Evolutionary conservation across 2,888 invertebrate genomes (phyloP).

Genomic region (Charanyca ferruginea): DNA sequence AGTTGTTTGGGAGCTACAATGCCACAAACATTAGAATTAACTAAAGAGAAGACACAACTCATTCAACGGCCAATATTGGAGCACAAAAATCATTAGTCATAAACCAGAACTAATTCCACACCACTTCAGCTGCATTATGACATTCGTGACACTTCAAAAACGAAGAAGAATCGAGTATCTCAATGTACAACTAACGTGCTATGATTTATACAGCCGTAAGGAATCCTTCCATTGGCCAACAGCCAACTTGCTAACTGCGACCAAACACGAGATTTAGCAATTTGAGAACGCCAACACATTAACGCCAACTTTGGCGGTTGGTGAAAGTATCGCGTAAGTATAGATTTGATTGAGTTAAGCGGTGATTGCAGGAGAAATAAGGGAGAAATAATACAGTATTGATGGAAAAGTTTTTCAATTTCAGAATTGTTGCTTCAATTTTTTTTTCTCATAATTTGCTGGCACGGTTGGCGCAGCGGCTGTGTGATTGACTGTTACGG

Average conservation of each 20-base stretch:
- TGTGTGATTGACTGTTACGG: no score
- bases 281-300: constrained; percentile 76
- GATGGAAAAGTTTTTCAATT: constrained; percentile 27
- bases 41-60: not conserved
- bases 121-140: constrained; percentile 58
- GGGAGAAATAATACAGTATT: constrained; percentile 2
- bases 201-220: constrained; percentile 78
- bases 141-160: constrained; percentile 57
- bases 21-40: not conserved
- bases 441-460: no score
- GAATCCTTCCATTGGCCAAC: constrained; percentile 68
- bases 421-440: not conserved
- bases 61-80: constrained; percentile 17
- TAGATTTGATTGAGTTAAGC: constrained; percentile 42
- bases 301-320: constrained; percentile 56
- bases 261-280: constrained; percentile 76
- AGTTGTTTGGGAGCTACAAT: no score
- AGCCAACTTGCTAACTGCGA: constrained; percentile 78
- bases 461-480: no score
- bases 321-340: constrained; percentile 32
- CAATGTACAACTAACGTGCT: constrained; percentile 68
- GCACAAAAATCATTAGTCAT: constrained; percentile 16
- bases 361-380: constrained; percentile 23
- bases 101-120: constrained; percentile 5
- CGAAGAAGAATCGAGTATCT: constrained; percentile 61